Conservation (phyloP, 2,888 invertebrate species). For the Leptura quadrifasciata region DNA sequence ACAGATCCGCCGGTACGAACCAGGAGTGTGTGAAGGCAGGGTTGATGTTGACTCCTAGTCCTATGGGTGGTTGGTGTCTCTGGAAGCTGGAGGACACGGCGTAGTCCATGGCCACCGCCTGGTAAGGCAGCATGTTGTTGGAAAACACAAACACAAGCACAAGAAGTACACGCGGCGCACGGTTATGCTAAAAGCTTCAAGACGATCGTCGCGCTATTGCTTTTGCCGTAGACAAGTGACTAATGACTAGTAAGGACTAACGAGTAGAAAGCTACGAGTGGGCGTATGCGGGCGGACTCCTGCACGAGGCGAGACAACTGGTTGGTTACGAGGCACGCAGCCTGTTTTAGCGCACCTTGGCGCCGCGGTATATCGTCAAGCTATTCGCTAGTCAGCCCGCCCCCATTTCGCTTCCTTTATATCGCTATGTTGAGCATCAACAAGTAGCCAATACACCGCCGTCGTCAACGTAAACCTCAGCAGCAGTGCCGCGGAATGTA, state of each 20-base stretch:
- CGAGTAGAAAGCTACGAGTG: constrained; percentile 62
- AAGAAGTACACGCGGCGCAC: constrained; percentile 26
- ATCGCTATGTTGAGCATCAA: constrained; percentile 68
- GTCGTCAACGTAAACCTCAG: constrained; percentile 55
- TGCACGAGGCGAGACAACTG: constrained; percentile 66
- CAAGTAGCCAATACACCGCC: constrained; percentile 74
- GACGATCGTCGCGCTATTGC: constrained; percentile 52
- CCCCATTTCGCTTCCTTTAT: constrained; percentile 66
- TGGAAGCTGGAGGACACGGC: constrained; percentile 76
- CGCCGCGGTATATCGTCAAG: constrained; percentile 66
- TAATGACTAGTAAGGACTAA: constrained; percentile 65
- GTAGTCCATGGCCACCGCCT: constrained; percentile 92
- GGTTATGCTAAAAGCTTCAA: constrained; percentile 35
- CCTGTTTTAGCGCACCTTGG: constrained; percentile 65
- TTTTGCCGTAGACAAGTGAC: constrained; percentile 65
- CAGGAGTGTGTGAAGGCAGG: constrained; percentile 95
- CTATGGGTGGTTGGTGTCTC: constrained; percentile 71
- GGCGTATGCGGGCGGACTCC: constrained; percentile 68
- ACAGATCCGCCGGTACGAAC: constrained; percentile 96
- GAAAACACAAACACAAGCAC: constrained; percentile 45
- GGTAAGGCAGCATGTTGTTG: constrained; percentile 86
- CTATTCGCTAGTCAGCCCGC: constrained; percentile 70
- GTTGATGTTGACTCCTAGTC: constrained; percentile 78
- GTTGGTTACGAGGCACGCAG: constrained; percentile 72
- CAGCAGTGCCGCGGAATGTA: constrained; percentile 48